These are phyloP conservation scores for Panopea generosa DNA, from an alignment of 2,888 invertebrate genomes.

Conservation along the genomic window DNA sequence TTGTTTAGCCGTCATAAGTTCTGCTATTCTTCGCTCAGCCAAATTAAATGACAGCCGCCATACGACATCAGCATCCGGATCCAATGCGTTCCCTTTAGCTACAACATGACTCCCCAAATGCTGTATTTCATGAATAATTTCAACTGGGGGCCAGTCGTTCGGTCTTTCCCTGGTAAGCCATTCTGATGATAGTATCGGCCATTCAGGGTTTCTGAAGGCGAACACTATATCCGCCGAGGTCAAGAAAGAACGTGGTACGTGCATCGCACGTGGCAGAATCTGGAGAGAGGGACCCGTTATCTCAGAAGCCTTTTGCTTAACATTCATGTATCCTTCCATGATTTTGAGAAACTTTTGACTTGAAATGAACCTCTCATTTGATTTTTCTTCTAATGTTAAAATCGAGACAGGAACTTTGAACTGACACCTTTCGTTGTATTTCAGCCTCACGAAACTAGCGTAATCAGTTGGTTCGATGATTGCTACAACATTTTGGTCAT, in stretches of 20 bases:
- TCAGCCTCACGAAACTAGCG: slow-evolving; percentile 6
- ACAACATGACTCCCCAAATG: slow-evolving; percentile 15
- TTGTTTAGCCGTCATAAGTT: slow-evolving; percentile 13
- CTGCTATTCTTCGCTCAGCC: slow-evolving; percentile 17
- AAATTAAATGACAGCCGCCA: slow-evolving; percentile 33
- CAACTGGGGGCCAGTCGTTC: slow-evolving; percentile 16
- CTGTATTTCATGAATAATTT: slow-evolving; percentile 4
- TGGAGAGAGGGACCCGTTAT: slow-evolving; percentile 15
- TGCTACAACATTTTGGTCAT: background rate
- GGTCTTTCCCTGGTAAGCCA: slow-evolving; percentile 18
- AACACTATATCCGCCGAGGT: slow-evolving; percentile 21
- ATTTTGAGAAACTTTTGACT: slow-evolving; percentile 14
- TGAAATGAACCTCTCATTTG: background rate
- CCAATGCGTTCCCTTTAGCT: slow-evolving; percentile 10
- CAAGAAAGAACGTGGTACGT: background rate
- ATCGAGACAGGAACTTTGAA: slow-evolving; percentile 4
- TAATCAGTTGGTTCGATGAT: slow-evolving; percentile 10
- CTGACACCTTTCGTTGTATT: slow-evolving; percentile 10
- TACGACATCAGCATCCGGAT: slow-evolving; percentile 8
- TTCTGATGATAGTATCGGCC: slow-evolving; percentile 6
- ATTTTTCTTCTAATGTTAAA: background rate
- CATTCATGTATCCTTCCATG: slow-evolving; percentile 20
- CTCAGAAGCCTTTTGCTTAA: slow-evolving; percentile 10
- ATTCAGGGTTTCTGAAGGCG: slow-evolving; percentile 21
- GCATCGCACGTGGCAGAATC: slow-evolving; percentile 5